Percentiles rank a stretch among this genome's conserved stretches.
Conservation (phyloP, 2,797 vertebrate genomes). For the Pygocentrus nattereri region DNA sequence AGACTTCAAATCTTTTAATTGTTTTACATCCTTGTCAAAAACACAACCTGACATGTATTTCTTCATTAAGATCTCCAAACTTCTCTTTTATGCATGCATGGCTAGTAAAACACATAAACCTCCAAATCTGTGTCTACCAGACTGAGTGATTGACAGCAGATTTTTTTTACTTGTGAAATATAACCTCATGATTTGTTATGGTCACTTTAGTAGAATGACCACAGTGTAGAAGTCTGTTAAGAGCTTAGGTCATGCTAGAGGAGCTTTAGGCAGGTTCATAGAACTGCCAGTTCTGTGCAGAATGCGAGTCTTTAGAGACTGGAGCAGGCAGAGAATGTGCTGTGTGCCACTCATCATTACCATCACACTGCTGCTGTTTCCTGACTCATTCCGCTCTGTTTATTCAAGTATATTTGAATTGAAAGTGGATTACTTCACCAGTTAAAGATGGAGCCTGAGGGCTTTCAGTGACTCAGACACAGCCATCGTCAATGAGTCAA, state of each 20-base stretch:
- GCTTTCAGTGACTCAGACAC: constrained; percentile 41
- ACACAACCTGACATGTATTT: background rate
- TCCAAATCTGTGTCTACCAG: background rate
- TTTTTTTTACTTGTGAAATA: constrained; percentile 4
- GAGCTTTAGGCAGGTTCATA: constrained; percentile 8
- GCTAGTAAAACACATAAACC: background rate
- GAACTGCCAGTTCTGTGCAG: constrained; percentile 11
- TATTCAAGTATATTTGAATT: constrained; percentile 65
- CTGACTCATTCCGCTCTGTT: constrained; percentile 62
- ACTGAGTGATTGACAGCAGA: constrained; percentile 21
- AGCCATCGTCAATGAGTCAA: constrained; percentile 25
- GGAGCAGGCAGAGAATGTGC: constrained; percentile 65
- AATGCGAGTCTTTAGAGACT: constrained; percentile 48
- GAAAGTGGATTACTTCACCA: constrained; percentile 62
- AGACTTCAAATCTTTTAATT: background rate
- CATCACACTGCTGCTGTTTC: constrained; percentile 59
- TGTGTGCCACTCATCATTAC: constrained; percentile 74
- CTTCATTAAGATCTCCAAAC: constrained; percentile 3
- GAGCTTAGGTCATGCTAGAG: constrained; percentile 44
- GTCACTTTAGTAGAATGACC: constrained; percentile 29
- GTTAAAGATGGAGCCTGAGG: constrained; percentile 43
- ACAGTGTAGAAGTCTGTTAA: constrained; percentile 12
- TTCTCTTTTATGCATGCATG: background rate
- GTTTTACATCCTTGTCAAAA: constrained; percentile 1
- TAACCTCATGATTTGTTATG: constrained; percentile 23